Base-by-base conservation (phyloP, 2,888 invertebrate species). In the Agonum fuliginosum region DNA sequence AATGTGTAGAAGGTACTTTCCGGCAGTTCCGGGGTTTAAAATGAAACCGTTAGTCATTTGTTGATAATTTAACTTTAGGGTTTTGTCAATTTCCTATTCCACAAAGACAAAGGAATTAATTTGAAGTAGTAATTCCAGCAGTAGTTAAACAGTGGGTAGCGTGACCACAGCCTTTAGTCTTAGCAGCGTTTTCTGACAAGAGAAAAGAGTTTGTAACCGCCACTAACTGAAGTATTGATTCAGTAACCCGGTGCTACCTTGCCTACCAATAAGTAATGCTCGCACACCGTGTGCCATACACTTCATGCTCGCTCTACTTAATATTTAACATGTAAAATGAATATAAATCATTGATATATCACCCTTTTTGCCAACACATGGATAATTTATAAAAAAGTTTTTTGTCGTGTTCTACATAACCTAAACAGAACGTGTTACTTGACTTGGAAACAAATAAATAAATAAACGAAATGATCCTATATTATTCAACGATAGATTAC, bases 201-300 rank as follows among this genome's bases (percentile, higher is more conserved):
- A 46, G 69, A 27, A 41, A 67, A 67, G n/a, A 12, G 43, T 43
- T 24, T 46, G 34, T 30, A 62, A 62, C 62, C 30, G 62, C 17
- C 69, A 24, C 71, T 71, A 71, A 71, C 71, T 71, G 30, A 19
- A 71, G 71, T 71, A 71, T 71, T 71, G 71, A 71, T 71, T 71
- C 48, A 46, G 69, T 41, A 69, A 69, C 48, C 46, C 27, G 27
- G 65, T 41, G 22, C 24, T 20, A 5, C 65, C 46, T 46, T 46
- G 22, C 43, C 46, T 48, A 41, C 37, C 41, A 67, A 67, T 67
- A 67, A 41, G 41, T 62, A 62, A 62, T 62, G 41, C 41, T 37
- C 27, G 37, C 67, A 67, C 62, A 34, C 37, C 62, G 62, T 67
- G 37, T 22, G 22, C 41, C 20, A 20, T 67, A 41, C 22, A 67